phyloP scores from a whole-genome alignment of 2,797 vertebrate species.

The Myotis myotis region DNA sequence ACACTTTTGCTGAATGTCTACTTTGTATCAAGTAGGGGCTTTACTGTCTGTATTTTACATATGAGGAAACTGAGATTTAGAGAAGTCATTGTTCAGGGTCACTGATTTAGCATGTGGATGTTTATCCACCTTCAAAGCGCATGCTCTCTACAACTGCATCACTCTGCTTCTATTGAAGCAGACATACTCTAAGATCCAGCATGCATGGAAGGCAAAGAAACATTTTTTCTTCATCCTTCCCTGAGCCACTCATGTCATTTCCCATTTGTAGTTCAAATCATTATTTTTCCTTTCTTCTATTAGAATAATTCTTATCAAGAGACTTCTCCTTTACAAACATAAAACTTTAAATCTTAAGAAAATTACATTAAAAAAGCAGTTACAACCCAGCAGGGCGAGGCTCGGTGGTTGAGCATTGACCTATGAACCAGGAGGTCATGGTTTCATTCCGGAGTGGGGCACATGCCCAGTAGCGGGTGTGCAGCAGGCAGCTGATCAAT shows the following conservation, averaged over 20 bases:
- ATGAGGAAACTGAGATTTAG: background rate
- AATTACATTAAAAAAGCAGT: background rate
- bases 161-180: background rate
- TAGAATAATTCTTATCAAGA: background rate
- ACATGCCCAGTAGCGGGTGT: background rate
- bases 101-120: background rate
- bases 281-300: background rate
- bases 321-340: background rate
- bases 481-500: background rate
- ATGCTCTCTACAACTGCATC: background rate
- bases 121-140: background rate
- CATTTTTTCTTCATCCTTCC: background rate
- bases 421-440: background rate
- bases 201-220: background rate
- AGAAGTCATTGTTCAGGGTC: background rate
- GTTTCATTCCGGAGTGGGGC: background rate
- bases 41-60: background rate
- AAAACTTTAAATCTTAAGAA: background rate
- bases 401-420: background rate
- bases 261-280: background rate
- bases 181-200: background rate
- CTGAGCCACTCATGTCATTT: background rate
- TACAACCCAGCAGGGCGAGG: background rate
- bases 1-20: background rate
- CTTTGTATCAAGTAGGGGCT: background rate